Base-by-base conservation (phyloP, 2,888 invertebrate genomes). In the Hofmannophila pseudospretella region DNA sequence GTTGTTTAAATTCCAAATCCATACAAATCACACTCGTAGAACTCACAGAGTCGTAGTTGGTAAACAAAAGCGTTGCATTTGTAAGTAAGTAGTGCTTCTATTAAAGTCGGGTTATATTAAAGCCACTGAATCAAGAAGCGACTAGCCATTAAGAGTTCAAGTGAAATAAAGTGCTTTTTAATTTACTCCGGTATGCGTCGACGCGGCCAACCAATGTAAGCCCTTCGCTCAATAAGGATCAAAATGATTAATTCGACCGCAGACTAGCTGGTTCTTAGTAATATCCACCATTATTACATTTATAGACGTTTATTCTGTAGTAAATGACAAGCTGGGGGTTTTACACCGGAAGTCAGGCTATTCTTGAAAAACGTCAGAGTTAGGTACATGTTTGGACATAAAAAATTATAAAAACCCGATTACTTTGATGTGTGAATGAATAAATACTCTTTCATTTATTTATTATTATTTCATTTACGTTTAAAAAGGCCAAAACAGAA, bases 171-270 rank as follows among this genome's bases (percentile, higher is more conserved):
- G 13, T 4, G 8, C 37, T 35, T 38, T 36, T 36, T 13, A 38
- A 39, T 36, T 38, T 3, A 28, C 33, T 14, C 22, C 30, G 28
- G 26, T 45, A 28, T 5, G 11, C 25, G 8, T 4, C 5, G n/a
- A n/a, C n/a, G n/a, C 16, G 5, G 16, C 3, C 16, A 16, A 28
- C 38, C 42, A 42, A 42, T 36, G 39, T 10, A 37, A 33, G 8
- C 38, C 32, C 20, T 39, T 33, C 41, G 37, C 34, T 12, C 41
- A 36, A 40, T 23, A 4, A 28, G 30, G 36, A 12, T 12, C 39
- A 36, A 34, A 42, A 30, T 16, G 16, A 30, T 16, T 30, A 12
- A 13, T 28, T 11, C 12, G 28, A 13, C 28, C 28, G 12, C 28
- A 28, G 28, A 11, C 12, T n/a, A n/a, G n/a, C n/a, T n/a, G 28